phyloP scores from a whole-genome alignment of 2,797 vertebrate genomes.

The Parauchenoglanis punctatus region DNA sequence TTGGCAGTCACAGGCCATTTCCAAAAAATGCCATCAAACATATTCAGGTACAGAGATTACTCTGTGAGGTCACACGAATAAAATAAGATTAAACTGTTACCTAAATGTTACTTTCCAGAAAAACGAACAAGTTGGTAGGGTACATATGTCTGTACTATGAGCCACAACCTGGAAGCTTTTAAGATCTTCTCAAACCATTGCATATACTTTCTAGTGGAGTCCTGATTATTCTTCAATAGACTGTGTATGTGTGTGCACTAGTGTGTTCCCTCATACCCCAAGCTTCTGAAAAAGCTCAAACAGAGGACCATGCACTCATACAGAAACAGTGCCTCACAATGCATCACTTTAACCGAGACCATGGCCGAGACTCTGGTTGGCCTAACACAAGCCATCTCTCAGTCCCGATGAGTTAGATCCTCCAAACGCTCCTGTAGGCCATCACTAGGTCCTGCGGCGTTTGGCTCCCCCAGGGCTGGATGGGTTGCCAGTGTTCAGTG shows the following conservation, averaged over 20 bases:
- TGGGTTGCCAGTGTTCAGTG: constrained; percentile 82
- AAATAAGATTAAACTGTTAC: background rate
- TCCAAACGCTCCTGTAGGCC: constrained; percentile 1
- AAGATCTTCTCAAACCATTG: constrained; percentile 4
- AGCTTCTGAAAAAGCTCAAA: constrained; percentile 33
- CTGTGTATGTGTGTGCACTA: background rate
- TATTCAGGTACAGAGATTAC: background rate
- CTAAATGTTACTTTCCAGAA: background rate
- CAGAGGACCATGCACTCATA: constrained; percentile 26
- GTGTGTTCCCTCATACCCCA: background rate
- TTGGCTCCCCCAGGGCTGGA: constrained; percentile 86
- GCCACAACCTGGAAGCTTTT: constrained; percentile 9
- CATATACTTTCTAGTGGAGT: background rate
- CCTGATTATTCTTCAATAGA: constrained; percentile 14
- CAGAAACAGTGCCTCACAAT: constrained; percentile 17
- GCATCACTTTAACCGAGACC: constrained; percentile 11
- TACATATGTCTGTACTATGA: background rate
- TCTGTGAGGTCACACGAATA: background rate
- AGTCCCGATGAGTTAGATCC: constrained; percentile 27
- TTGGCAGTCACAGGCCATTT: background rate
- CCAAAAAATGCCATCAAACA: background rate
- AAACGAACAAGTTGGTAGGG: background rate
- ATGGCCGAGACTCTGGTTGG: constrained; percentile 23
- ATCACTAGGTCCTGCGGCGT: constrained; percentile 77
- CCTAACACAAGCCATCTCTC: constrained; percentile 31